Evolutionary conservation across 1,140 invertebrate species (phyloP).

Genomic region (Drosophila simulans): DNA sequence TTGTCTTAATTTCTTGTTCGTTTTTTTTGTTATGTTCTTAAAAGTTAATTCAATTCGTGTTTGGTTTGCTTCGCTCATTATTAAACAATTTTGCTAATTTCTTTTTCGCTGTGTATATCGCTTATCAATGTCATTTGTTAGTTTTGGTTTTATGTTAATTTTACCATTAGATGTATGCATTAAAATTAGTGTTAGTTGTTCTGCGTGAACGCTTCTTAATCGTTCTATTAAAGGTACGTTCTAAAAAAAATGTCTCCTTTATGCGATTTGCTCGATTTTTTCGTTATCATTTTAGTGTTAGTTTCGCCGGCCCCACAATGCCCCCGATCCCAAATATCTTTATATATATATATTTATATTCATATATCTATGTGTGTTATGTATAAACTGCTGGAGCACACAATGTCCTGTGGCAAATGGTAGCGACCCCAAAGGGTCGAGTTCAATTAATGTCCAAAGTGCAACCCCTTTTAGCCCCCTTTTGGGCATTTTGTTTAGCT

Average conservation of each 20-base stretch:
- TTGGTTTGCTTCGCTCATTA: conserved; percentile 29
- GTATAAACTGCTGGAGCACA: conserved; percentile 33
- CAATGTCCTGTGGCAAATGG: conserved; percentile 34
- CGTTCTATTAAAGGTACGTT: conserved; percentile 70
- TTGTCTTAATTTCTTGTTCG: conserved; percentile 19
- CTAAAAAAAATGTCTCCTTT: conserved; percentile 65
- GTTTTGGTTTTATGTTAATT: conserved; percentile 71
- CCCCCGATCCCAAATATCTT: conserved; percentile 16
- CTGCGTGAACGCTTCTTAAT: conserved; percentile 23
- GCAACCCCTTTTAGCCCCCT: conserved; percentile 10
- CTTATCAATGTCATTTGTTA: conserved; percentile 48
- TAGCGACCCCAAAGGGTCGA: conserved; percentile 18
- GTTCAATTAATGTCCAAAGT: conserved; percentile 17
- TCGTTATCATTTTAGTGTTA: conserved; percentile 38
- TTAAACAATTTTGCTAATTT: conserved; percentile 41
- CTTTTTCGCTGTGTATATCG: conserved; percentile 20
- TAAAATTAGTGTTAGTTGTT: conserved; percentile 76
- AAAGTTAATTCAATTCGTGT: conserved; percentile 69
- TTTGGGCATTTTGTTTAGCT: conserved; percentile 16
- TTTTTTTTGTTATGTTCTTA: conserved; percentile 52
- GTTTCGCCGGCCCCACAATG: conserved; percentile 14
- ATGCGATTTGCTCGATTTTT: conserved; percentile 4
- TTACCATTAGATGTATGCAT: conserved; percentile 72
- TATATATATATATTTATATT: conserved; percentile 4
- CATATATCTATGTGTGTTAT: conserved; percentile 24